Evolutionary conservation across 2,113 vertebrate genomes (phyloP), one percentile per base, ranked within the genome.

Genomic region (Pholis gunnellus): DNA sequence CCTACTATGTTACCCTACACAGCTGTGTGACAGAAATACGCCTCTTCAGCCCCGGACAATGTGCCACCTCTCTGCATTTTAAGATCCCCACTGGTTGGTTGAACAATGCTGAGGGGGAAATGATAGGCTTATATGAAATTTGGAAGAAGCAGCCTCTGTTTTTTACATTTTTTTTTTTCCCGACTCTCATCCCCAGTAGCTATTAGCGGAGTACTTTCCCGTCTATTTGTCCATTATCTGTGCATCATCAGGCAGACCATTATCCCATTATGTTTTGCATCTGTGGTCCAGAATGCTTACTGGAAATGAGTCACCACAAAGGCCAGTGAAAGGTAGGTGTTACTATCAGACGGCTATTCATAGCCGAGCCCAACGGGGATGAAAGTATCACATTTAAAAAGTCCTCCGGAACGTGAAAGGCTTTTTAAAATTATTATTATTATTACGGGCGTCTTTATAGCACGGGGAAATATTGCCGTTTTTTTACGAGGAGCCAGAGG

Each of bases 201-300:
- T 90, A 92, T 93, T 92, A 94, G 89, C 52, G 68, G 79, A 86
- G 81, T 90, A 83, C 90, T 93, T 90, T 89, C 90, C 89, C 82
- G 81, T 91, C 92, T 93, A 88, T 94, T 93, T 92, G 83, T 92
- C 88, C 91, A 92, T 94, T 94, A 92, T 91, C 91, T 89, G 86
- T 87, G 89, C 92, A 90, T 92, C 93, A 91, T 93, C 89, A 91
- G 85, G 84, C 89, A 87, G 86, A 86, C 92, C 90, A 94, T 93
- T 92, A 94, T 94, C 90, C 91, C 92, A 93, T 94, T 93, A 93
- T 90, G 88, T 86, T 90, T 92, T 92, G 90, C 91, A 90, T 93
- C 92, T 91, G 92, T 91, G 91, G 90, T 93, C 88, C 91, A 93
- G 34, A 93, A 92, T 91, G 88, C 91, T 93, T 92, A 91, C 91